phyloP scores from a whole-genome alignment of 2,888 invertebrate genomes.

The Ophion slaviceki region DNA sequence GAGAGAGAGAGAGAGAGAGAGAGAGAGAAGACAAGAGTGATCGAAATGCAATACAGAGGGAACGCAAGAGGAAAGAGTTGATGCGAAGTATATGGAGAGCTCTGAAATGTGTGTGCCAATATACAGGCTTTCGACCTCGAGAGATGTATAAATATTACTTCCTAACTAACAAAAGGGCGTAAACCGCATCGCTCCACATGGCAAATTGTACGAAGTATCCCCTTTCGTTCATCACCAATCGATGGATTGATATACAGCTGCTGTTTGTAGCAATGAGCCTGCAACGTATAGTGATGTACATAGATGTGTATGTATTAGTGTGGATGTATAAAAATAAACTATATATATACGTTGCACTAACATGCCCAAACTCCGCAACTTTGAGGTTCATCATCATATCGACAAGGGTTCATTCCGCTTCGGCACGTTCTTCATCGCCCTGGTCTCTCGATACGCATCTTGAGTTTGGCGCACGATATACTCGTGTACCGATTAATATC shows the following conservation, averaged over 20 bases:
- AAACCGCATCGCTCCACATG: not conserved
- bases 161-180: not conserved
- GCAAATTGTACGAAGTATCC: not conserved
- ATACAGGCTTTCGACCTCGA: constrained; percentile 68
- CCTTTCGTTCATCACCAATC: not conserved
- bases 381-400: constrained; percentile 2
- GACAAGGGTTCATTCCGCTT: constrained; percentile 25
- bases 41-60: constrained; percentile 42
- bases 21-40: not conserved
- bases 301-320: not conserved
- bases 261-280: not conserved
- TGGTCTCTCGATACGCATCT: constrained; percentile 8
- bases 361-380: not conserved
- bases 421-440: constrained; percentile 5
- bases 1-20: too few species aligned
- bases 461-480: constrained; percentile 12
- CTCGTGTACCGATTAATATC: constrained; percentile 25
- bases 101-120: constrained; percentile 54
- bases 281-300: not conserved
- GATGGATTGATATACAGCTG: not conserved
- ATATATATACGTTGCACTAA: not conserved
- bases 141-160: constrained; percentile 10
- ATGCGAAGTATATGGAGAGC: constrained; percentile 10
- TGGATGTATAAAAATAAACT: not conserved
- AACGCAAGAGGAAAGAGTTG: constrained; percentile 12